Base-by-base conservation (phyloP, 2,113 vertebrate genomes). In the Brachyhypopomus occidentalis region DNA sequence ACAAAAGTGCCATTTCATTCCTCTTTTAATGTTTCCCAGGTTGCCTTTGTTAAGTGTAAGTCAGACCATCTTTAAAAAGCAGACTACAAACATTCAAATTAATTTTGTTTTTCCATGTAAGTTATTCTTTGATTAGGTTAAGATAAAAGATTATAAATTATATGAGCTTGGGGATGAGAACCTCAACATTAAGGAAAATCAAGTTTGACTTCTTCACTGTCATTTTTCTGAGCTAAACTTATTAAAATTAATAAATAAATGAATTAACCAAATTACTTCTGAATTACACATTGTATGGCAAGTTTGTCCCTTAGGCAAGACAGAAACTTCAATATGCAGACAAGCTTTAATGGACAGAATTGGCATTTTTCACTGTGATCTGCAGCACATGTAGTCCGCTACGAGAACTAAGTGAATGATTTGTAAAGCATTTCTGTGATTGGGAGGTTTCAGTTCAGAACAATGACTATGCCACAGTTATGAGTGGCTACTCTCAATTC, bases 21-120 rank as follows among this genome's bases (percentile, higher is more conserved):
- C 36, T 70, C 85, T 72, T 86, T 84, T 88, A 87, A 80, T 89
- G 12, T 90, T 82, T 78, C 76, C 79, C 75, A 89, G 88, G 88
- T 89, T 85, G 75, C 70, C 45, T 83, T 87, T 88, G 73, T 60
- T 84, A 4, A 19, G 7, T 38, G 19, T 30, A 30, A 66, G 45
- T 52, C 19, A 41, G 19, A 14, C 8, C 9, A 4, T 70, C 1
- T 70, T 41, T 70, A 41, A 11, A 70, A 70, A 41, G 20, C 64
- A 70, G 20, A 2, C 2, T 12, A 1, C 12, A 22, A 52, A 70
- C 36, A 19, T n/a, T 70, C 11, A 70, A n/a, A 41, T 12, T 38
- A 1, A 11, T 22, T 70, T 11, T 38, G 2, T 5, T 11, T 70
- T 36, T 34, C 34, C 63, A 36, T 22, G 63, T 66, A 0, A 7